Conservation (phyloP, 2,888 invertebrate genomes). For the Barypeithes pellucidus region DNA sequence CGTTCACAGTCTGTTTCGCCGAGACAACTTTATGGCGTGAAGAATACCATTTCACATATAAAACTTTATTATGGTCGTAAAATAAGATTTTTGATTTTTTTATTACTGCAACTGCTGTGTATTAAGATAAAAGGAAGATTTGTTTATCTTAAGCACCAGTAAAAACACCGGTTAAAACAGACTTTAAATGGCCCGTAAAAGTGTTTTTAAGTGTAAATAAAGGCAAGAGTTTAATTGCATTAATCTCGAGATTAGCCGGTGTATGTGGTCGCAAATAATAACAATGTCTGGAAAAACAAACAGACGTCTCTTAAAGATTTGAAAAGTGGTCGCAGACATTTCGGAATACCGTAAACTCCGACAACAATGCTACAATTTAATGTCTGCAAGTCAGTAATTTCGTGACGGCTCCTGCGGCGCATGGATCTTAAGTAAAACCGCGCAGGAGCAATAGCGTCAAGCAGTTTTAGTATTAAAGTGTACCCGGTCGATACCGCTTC, state of each 20-base stretch:
- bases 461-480: too few species aligned
- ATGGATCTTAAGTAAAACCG: too few species aligned
- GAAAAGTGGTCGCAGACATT: neutral
- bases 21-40: constrained; percentile 37
- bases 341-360: too few species aligned
- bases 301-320: neutral
- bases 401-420: too few species aligned
- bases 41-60: constrained; percentile 40
- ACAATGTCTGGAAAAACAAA: constrained; percentile 5
- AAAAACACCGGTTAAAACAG: constrained; percentile 34
- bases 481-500: too few species aligned
- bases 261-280: neutral
- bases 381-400: too few species aligned
- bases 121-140: constrained; percentile 44
- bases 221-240: constrained; percentile 33
- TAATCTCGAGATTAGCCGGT: constrained; percentile 12
- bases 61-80: constrained; percentile 46
- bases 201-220: constrained; percentile 38
- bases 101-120: constrained; percentile 38
- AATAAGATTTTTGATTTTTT: constrained; percentile 46
- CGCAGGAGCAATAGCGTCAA: too few species aligned
- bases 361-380: too few species aligned
- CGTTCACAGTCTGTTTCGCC: constrained; percentile 32
- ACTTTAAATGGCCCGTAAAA: constrained; percentile 40
- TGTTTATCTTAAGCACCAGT: constrained; percentile 43